Conservation (phyloP, 1,140 invertebrate genomes). For the Thereuonema tuberculata region DNA sequence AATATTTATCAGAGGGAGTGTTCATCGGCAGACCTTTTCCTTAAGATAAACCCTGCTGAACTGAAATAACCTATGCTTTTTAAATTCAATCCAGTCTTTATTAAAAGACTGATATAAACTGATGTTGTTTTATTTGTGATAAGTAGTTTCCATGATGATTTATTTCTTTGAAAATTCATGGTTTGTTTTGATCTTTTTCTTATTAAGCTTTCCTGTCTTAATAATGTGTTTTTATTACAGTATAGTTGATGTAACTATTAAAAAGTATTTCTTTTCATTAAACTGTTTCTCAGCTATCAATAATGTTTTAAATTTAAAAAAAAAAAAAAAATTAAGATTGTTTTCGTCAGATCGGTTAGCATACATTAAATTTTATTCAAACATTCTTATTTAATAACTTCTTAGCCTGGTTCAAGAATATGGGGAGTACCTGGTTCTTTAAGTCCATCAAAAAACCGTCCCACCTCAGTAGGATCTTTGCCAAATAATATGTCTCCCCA, state of each 20-base stretch:
- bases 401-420: constrained; percentile 43
- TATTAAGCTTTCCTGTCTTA: not conserved
- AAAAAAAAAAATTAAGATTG: not conserved
- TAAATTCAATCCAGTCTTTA: no score
- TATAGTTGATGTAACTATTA: not conserved
- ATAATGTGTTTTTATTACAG: not conserved
- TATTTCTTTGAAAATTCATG: no score
- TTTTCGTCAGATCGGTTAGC: not conserved
- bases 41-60: no score
- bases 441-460: not conserved
- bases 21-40: no score
- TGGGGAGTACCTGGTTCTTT: constrained; percentile 14
- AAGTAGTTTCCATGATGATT: no score
- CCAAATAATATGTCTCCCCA: not conserved
- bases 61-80: no score
- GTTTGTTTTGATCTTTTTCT: no score
- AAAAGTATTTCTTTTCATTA: not conserved
- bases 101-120: no score
- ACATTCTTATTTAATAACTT: constrained; percentile 50
- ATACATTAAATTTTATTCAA: not conserved
- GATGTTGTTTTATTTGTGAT: no score
- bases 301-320: not conserved
- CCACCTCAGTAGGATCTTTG: not conserved
- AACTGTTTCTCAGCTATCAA: no score
- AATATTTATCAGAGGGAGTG: no score